Evolutionary conservation across 2,113 vertebrate genomes (phyloP).

Genomic region (Galeopterus variegatus): DNA sequence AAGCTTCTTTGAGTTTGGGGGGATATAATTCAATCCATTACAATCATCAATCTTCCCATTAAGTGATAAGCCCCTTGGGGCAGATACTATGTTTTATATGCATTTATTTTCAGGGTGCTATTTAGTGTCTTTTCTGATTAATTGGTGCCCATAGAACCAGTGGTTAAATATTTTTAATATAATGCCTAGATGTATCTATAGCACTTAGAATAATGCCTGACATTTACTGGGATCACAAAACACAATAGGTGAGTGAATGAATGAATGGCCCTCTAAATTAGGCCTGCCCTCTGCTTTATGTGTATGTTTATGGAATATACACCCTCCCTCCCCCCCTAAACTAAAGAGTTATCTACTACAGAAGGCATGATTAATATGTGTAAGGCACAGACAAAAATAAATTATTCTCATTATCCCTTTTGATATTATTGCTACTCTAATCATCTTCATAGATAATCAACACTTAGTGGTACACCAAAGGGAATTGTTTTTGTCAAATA

Average conservation of each 20-base stretch:
- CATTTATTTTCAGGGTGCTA: background rate
- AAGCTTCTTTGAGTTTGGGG: too few relatives aligned
- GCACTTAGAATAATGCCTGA: background rate
- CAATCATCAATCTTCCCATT: background rate
- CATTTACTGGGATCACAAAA: background rate
- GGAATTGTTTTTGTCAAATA: background rate
- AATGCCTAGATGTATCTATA: background rate
- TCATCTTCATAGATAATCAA: background rate
- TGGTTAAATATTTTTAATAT: conserved; percentile 40
- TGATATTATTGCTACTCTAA: background rate
- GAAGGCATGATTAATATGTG: background rate
- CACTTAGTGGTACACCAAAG: background rate
- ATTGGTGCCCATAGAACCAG: background rate
- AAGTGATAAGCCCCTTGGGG: background rate
- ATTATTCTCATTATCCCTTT: conserved; percentile 4
- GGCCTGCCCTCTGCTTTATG: background rate
- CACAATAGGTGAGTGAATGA: background rate
- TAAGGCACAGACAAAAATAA: background rate
- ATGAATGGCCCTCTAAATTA: background rate
- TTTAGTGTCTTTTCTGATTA: background rate
- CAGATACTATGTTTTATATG: background rate
- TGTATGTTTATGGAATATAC: background rate
- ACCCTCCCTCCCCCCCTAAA: too few relatives aligned
- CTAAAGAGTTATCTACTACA: background rate
- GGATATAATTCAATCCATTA: too few relatives aligned